Evolutionary conservation across 2,113 vertebrate genomes (phyloP), one percentile per base, ranked within the genome.

Genomic region (Microtus montanus): DNA sequence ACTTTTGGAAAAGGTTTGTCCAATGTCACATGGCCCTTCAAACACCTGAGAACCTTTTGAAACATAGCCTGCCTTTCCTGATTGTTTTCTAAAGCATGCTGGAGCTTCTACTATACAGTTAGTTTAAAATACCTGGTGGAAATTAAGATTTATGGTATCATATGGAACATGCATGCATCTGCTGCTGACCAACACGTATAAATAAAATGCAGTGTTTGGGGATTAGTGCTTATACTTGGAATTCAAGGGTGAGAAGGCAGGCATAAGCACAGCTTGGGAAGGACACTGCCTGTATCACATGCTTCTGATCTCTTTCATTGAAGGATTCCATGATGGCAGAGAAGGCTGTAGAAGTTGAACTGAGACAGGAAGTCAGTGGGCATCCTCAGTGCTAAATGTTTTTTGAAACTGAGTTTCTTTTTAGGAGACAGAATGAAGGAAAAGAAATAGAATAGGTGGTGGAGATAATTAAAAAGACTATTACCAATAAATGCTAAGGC

Each of bases 301-400:
- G 33, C 14, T 93, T 89, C 85, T 80, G 13, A 95, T 35, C n/a
- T 47, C 28, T 87, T 92, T 94, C 44, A 90, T 19, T 91, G 28
- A 92, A 88, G 61, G 33, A 93, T 71, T 17, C 83, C 96, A 49
- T 38, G 52, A 85, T 5, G 15, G 47, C 52, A 63, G 26, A 58
- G 86, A 95, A 20, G 12, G 35, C 11, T 12, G 41, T 73, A 79
- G 83, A 41, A 89, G 28, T n/a, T 92, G 5, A 24, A 24, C 47
- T 88, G 4, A 89, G 20, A 74, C 35, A 52, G 28, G 10, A 83
- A 88, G 74, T 52, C 22, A 78, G 41, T 92, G 52, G 71, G 30
- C 38, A 33, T 90, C 24, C 80, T 84, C n/a, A 38, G 89, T 79
- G 44, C n/a, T 83, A 3, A 44, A 47, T 74, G 20, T 61, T 92